Evolutionary conservation across 2,888 invertebrate species (phyloP), one percentile per base, ranked within the genome.

Genomic region (Timema podura): DNA sequence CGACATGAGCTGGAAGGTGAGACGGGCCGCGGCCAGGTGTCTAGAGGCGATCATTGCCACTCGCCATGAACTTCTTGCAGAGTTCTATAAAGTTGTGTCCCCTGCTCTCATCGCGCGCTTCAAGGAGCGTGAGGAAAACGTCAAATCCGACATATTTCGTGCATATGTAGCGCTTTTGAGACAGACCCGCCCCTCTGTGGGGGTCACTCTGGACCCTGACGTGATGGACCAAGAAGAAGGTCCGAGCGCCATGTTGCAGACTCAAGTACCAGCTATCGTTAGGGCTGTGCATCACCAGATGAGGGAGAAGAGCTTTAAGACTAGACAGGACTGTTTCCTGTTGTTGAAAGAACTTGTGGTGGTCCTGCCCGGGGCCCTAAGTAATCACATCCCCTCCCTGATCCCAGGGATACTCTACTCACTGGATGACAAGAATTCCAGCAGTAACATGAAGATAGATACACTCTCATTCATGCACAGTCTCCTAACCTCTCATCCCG

Each of bases 1-100:
- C 80, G 99, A 99, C 80, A 96, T 99, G 93, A 96, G 96, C 72
- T 99, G 99, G 98, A 98, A 98, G 85, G 94, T 94, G 10, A 86
- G 99, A 51, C 88, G 99, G 59, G 93, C 98, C 0, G 95, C 98
- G 6, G 98, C 99, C 0, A 99, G 99, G 82, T 98, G 98, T 79
- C 84, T 99, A 16, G 97, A 98, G 81, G 95, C 98, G 0, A 90
- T 98, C 48, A 94, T 99, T 74, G 87, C 92, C 1, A 97, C 96
- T 0, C 88, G 98, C 69, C 93, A 95, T 74, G 98, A 98, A 79
- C 86, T 97, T 74, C 83, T 98, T 59, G 85, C 91, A 0, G 94
- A 96, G 74, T 92, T 98, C 81, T 97, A 97, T 80, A 88, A 87
- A 77, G 88, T 87, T 49, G 89, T 98, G 7, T 96, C 97, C 0